Conservation (phyloP, 35 echinoderm and acorn worm species). For the Hemicentrotus pulcherrimus region DNA sequence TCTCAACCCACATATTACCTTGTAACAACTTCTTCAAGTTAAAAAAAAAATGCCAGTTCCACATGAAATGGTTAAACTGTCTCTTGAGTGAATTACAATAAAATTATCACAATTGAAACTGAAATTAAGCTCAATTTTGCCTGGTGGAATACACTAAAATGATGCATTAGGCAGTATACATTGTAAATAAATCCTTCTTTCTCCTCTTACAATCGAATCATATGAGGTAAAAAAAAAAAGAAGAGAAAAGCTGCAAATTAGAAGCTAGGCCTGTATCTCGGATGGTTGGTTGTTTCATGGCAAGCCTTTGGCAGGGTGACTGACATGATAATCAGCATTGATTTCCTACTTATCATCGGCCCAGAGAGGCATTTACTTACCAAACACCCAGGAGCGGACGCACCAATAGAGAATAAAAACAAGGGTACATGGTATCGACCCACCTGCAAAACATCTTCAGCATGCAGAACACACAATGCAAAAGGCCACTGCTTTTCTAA, state of each 20-base stretch:
- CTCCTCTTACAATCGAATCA: not conserved
- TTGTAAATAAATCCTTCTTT: not conserved
- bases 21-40: too few species aligned
- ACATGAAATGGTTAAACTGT: not conserved
- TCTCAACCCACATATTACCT: too few species aligned
- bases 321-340: conserved; percentile 18
- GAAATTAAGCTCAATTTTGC: too few species aligned
- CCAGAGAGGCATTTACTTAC: not conserved
- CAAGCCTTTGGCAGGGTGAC: not conserved
- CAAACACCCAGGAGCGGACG: not conserved
- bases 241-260: not conserved
- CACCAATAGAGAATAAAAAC: not conserved
- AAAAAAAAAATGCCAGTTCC: not conserved
- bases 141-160: too few species aligned
- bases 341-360: not conserved
- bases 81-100: not conserved
- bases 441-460: not conserved
- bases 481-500: not conserved
- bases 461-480: not conserved
- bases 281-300: not conserved
- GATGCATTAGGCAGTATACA: not conserved
- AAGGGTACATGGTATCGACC: conserved; percentile 1
- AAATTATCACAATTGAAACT: not conserved
- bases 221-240: not conserved
- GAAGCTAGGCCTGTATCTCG: not conserved